Evolutionary conservation across 2,113 vertebrate species (phyloP), one percentile per base, ranked within the genome.

Genomic region (Heliornis fulica): DNA sequence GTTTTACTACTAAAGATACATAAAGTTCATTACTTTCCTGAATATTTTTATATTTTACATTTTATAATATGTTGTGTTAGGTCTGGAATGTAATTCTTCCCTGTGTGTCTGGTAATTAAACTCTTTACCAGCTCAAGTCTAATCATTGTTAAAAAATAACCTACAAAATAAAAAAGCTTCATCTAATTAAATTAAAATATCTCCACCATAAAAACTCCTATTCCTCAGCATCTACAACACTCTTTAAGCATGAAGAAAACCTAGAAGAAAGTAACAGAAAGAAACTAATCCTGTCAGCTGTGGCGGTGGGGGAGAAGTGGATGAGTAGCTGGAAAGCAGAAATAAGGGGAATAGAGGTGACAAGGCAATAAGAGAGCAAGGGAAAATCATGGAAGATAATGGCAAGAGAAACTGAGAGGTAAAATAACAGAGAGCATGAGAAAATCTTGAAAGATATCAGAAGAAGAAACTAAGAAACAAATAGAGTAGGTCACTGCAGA

Each of bases 161-260:
- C 2, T 56, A 21, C 20, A 15, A 75, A 70, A 78, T 40, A 63
- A 38, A 64, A 60, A 59, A 50, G 2, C 6, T 77, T 43, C n/a
- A 43, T 36, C 9, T 28, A 3, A 5, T 8, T 53, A 28, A 87
- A 60, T 5, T 61, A 9, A 32, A 38, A 13, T 46, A 51, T 51
- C 21, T 48, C 12, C 11, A 43, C 11, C 2, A 5, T 45, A 66
- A 5, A 83, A 54, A 28, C 41, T 19, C 2, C 5, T 28, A 2
- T 36, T 88, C 28, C 29, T 76, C 51, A 66, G 26, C 28, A 36
- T 43, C 57, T 88, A 13, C 16, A 85, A 57, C 8, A 40, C 6
- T 48, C 19, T 38, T 64, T 34, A 53, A 23, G 21, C 13, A 31
- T 0, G 0, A 60, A 60, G 3, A 41, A 71, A 77, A 25, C 22